Percentiles rank a stretch among this genome's conserved stretches.
These are phyloP conservation scores for Rhynchonycteris naso DNA, from an alignment of 2,797 vertebrate species.

Conservation along the genomic window DNA sequence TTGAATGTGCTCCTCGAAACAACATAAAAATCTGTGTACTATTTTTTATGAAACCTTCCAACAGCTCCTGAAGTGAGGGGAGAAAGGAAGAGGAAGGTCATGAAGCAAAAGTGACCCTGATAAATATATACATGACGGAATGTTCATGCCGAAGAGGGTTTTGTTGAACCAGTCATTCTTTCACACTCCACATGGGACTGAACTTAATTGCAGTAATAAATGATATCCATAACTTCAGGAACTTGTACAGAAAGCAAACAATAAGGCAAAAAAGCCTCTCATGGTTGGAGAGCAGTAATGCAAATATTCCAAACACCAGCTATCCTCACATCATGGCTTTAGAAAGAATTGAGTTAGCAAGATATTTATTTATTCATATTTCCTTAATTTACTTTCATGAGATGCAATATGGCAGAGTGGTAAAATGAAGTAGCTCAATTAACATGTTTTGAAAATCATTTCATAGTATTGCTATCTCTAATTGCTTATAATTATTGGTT, in stretches of 20 bases:
- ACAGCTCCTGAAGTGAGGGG: background rate
- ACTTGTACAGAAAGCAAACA: constrained; percentile 2
- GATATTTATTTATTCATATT: constrained; percentile 30
- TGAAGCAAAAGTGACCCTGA: background rate
- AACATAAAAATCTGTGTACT: background rate
- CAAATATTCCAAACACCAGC: constrained; percentile 9
- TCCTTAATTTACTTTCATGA: constrained; percentile 24
- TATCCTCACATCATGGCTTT: background rate
- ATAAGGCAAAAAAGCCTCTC: background rate
- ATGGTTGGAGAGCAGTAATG: background rate
- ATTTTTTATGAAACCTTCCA: background rate
- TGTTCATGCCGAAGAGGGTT: background rate
- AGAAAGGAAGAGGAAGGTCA: background rate
- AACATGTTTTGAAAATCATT: constrained; percentile 33
- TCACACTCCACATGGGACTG: background rate
- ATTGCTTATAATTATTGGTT: background rate
- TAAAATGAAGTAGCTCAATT: background rate
- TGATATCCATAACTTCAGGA: background rate
- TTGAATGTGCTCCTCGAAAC: background rate
- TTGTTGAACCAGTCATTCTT: background rate
- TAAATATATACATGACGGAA: background rate
- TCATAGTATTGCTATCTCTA: background rate
- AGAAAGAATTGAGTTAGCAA: background rate
- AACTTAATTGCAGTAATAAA: background rate
- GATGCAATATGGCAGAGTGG: background rate